A percentile compares a stretch with the other conserved stretches of the same genome.
phyloP scores from a whole-genome alignment of 2,888 invertebrate species.

The Biston betularia region DNA sequence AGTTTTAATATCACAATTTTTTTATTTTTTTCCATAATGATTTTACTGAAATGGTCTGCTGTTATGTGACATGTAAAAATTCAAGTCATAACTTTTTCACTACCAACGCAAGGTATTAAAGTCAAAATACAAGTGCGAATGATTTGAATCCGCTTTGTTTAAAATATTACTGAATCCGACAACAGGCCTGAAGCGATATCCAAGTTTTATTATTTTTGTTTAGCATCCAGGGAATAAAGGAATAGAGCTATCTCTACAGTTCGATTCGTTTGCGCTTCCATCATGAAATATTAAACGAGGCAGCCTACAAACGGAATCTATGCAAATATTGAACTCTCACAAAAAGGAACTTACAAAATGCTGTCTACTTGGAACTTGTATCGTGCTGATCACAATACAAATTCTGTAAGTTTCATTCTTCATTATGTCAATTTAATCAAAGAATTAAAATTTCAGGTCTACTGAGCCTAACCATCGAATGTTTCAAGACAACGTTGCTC shows the following conservation, averaged over 20 bases:
- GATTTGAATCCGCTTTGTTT: slow-evolving; percentile 50
- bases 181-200: slow-evolving; percentile 23
- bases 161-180: slow-evolving; percentile 48
- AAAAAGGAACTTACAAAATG: slow-evolving; percentile 21
- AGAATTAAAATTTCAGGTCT: no score
- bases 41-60: no score
- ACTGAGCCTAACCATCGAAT: no score
- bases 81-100: neutral
- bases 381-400: neutral
- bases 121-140: neutral
- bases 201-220: slow-evolving; percentile 59
- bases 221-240: slow-evolving; percentile 52
- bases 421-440: no score
- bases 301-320: slow-evolving; percentile 45
- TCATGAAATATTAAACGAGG: slow-evolving; percentile 68
- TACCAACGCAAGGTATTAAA: neutral
- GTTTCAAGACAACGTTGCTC: no score
- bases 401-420: neutral
- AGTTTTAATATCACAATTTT: no score
- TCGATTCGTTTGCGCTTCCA: slow-evolving; percentile 62
- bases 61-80: neutral
- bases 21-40: no score
- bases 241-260: slow-evolving; percentile 50
- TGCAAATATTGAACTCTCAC: slow-evolving; percentile 46
- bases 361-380: slow-evolving; percentile 24